Evolutionary conservation across 2,797 vertebrate species (phyloP).

Genomic region (Leuciscus waleckii): DNA sequence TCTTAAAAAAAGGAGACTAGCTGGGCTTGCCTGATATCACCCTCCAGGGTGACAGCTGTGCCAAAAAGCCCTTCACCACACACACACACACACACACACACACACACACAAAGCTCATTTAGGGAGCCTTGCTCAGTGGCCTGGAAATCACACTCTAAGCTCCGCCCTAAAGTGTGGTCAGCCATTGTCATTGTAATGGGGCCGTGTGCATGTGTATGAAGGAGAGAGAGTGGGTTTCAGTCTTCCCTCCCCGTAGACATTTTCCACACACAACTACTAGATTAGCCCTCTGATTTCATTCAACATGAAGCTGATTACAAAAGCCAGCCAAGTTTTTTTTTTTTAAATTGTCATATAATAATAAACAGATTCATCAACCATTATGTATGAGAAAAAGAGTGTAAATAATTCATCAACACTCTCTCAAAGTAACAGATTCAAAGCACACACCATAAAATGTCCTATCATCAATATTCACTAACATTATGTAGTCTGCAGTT

Average conservation of each 20-base stretch:
- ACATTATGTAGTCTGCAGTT: constrained; percentile 10
- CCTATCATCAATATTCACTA: constrained; percentile 2
- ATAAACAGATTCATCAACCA: neutral
- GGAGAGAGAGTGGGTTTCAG: constrained; percentile 40
- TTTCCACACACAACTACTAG: constrained; percentile 4
- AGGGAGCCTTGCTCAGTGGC: constrained; percentile 60
- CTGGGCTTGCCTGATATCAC: constrained; percentile 62
- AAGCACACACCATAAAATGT: neutral
- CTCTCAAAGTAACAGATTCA: neutral
- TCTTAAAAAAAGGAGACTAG: constrained; percentile 54
- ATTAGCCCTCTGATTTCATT: neutral
- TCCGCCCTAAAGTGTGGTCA: constrained; percentile 68
- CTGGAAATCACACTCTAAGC: constrained; percentile 63
- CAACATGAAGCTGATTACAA: neutral
- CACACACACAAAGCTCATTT: constrained; percentile 61
- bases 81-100: constrained; percentile 55
- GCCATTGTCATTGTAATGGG: constrained; percentile 67
- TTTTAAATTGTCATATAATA: neutral
- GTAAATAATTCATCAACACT: constrained; percentile 28
- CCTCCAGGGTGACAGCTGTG: constrained; percentile 68
- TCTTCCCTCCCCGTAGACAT: constrained; percentile 18
- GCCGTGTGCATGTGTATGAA: constrained; percentile 48
- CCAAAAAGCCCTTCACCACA: constrained; percentile 58
- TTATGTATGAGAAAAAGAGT: constrained; percentile 2
- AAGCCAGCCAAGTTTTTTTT: neutral